phyloP scores from a whole-genome alignment of 2,888 invertebrate species.

The Halocaridina rubra region DNA sequence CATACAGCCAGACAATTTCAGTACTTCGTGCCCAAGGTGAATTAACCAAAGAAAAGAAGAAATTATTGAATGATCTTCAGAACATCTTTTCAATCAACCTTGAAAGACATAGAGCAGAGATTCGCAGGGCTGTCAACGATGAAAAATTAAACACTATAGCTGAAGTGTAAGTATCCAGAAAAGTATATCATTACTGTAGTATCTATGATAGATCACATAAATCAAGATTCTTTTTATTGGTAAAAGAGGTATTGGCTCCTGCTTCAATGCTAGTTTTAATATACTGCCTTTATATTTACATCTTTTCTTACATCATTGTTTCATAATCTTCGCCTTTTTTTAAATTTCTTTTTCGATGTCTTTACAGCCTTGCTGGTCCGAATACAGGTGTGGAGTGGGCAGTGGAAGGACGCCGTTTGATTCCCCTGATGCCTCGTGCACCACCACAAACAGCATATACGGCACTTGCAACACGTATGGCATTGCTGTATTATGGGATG shows the following conservation, averaged over 20 bases:
- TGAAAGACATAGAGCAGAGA: slow-evolving; percentile 92
- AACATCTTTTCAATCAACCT: slow-evolving; percentile 85
- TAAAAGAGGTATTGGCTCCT: too few species aligned
- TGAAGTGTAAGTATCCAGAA: slow-evolving; percentile 84
- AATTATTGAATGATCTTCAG: slow-evolving; percentile 85
- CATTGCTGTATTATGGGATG: slow-evolving; percentile 55
- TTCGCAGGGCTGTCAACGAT: slow-evolving; percentile 91
- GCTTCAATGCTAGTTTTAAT: too few species aligned
- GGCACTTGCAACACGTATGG: slow-evolving; percentile 61
- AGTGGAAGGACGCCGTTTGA: slow-evolving; percentile 84
- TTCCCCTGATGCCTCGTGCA: slow-evolving; percentile 86
- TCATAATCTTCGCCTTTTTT: too few species aligned
- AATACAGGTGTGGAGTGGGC: slow-evolving; percentile 80
- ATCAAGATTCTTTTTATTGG: too few species aligned
- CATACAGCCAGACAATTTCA: slow-evolving; percentile 89
- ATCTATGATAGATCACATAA: too few species aligned
- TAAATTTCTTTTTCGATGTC: too few species aligned
- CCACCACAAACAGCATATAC: slow-evolving; percentile 72
- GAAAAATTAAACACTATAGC: slow-evolving; percentile 89
- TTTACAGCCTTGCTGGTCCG: slow-evolving; percentile 72
- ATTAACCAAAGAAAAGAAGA: slow-evolving; percentile 85
- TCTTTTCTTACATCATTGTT: too few species aligned
- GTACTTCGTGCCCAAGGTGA: slow-evolving; percentile 93
- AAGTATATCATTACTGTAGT: too few species aligned
- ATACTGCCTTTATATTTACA: too few species aligned